Conservation (phyloP, 1,140 invertebrate genomes). For the Zaprionus kolodkinae region DNA sequence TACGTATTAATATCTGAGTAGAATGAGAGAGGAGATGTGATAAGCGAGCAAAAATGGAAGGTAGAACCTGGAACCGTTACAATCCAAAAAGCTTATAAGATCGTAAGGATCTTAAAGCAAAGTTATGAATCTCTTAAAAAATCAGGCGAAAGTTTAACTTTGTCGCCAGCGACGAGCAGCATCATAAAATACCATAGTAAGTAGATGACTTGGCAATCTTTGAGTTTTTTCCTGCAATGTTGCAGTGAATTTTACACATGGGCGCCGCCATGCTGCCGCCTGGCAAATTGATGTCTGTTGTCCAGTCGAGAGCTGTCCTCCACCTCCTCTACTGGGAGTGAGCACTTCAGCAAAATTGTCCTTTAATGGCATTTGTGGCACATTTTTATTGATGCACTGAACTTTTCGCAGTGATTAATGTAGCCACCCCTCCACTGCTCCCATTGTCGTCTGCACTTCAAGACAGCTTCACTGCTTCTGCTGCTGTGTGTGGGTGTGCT, state of each 20-base stretch:
- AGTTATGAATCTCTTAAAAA: not conserved
- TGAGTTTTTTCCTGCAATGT: not conserved
- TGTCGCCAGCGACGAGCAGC: not conserved
- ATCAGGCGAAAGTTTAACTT: not conserved
- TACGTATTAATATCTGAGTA: conserved; percentile 9
- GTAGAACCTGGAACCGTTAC: not conserved
- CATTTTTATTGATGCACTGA: conserved; percentile 62
- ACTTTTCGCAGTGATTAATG: conserved; percentile 55
- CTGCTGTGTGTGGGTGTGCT: not conserved
- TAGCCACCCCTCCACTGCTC: conserved; percentile 1
- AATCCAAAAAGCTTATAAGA: not conserved
- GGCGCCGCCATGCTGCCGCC: conserved; percentile 23
- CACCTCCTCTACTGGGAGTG: not conserved
- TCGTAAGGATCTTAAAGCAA: not conserved
- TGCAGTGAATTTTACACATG: conserved; percentile 32
- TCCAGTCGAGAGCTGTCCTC: conserved; percentile 6
- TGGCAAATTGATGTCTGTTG: conserved; percentile 33
- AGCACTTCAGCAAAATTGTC: conserved; percentile 23
- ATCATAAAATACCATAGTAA: conserved; percentile 11
- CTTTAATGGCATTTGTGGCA: conserved; percentile 44
- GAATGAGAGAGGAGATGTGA: not conserved
- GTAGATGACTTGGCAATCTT: conserved; percentile 1
- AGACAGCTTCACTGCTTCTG: conserved; percentile 2
- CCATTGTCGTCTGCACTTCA: conserved; percentile 16
- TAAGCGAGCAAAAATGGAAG: not conserved